Evolutionary conservation across 2,113 vertebrate genomes (phyloP).

Genomic region (Rhizomys pruinosus): DNA sequence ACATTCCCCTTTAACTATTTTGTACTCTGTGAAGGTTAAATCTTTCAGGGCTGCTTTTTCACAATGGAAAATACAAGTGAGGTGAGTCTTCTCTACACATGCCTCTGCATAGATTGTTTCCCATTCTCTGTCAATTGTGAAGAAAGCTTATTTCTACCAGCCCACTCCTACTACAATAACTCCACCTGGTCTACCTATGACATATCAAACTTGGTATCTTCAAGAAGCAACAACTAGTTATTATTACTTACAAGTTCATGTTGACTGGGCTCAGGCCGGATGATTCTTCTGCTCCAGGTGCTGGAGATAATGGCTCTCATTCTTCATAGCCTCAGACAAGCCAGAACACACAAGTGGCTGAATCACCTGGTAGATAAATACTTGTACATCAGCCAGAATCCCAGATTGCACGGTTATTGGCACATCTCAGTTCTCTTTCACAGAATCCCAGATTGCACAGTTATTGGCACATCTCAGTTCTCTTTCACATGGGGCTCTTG

Average conservation of each 20-base stretch:
- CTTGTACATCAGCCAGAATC: background rate
- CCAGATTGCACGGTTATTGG: background rate
- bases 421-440: background rate
- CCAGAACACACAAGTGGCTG: background rate
- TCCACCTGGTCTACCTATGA: background rate
- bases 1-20: constrained; percentile 47
- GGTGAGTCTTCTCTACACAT: background rate
- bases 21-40: background rate
- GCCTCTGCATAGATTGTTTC: background rate
- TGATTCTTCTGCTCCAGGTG: background rate
- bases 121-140: background rate
- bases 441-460: background rate
- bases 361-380: background rate
- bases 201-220: background rate
- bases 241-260: background rate
- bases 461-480: background rate
- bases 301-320: background rate
- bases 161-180: background rate
- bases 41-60: constrained; percentile 5
- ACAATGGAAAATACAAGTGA: constrained; percentile 11
- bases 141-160: background rate
- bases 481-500: background rate
- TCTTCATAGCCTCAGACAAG: background rate
- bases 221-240: background rate
- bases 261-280: background rate